Percentiles rank a stretch among this genome's conserved stretches.
Evolutionary conservation across 2,113 vertebrate genomes (phyloP).

Genomic region (Coptodon bakossiorum): DNA sequence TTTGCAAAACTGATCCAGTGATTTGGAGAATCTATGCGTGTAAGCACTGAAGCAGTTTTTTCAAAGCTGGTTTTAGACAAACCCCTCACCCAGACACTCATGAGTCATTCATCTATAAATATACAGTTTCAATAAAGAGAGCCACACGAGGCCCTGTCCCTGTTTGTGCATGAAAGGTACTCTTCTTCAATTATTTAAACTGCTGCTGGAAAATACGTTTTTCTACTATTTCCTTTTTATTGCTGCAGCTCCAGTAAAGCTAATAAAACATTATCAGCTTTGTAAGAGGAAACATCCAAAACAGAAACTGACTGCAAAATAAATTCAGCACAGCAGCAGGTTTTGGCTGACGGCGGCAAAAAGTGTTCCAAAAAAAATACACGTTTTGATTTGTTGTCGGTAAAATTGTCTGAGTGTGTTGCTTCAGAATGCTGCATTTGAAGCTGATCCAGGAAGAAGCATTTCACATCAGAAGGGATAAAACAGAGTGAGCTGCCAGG

Average conservation of each 20-base stretch:
- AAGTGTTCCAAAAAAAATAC: neutral
- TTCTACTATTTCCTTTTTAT: neutral
- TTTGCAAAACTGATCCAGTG: neutral
- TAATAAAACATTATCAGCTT: constrained; percentile 9
- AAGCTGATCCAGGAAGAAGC: constrained; percentile 34
- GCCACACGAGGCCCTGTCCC: neutral
- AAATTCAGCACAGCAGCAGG: neutral
- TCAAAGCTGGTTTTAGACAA: neutral
- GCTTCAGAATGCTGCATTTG: neutral
- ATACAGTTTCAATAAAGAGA: neutral
- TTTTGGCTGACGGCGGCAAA: neutral
- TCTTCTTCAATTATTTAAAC: neutral
- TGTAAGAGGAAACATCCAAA: neutral
- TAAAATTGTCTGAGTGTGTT: neutral
- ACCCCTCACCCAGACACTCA: neutral
- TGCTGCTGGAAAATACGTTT: neutral
- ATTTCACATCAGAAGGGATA: constrained; percentile 3
- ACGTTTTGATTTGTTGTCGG: neutral
- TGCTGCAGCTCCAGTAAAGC: neutral
- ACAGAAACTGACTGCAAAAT: constrained; percentile 13
- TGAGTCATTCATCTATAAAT: neutral
- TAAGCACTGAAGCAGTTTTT: neutral
- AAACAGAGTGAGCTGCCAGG: constrained; percentile 17
- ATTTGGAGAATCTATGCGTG: neutral
- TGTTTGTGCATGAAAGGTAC: neutral